Evolutionary conservation across 2,113 vertebrate genomes (phyloP).

Genomic region (Bambusicola thoracicus): DNA sequence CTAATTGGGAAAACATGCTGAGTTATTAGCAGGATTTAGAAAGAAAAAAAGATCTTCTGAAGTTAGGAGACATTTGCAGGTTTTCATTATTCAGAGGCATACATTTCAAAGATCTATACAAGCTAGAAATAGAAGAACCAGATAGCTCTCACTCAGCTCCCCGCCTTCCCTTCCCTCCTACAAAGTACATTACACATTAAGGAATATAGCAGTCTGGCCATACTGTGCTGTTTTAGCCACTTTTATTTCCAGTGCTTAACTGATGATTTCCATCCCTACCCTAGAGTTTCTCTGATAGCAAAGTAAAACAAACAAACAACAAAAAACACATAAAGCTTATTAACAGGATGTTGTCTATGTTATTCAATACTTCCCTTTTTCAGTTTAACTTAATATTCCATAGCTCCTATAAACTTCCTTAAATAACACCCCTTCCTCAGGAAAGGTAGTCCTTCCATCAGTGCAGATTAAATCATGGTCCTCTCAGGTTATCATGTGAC

Average conservation of each 20-base stretch:
- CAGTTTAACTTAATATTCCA: background rate
- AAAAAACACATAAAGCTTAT: background rate
- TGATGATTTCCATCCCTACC: background rate
- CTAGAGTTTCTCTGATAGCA: background rate
- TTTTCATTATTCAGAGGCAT: constrained; percentile 3
- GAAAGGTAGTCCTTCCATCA: background rate
- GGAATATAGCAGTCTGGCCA: background rate
- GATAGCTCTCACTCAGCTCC: background rate
- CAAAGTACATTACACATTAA: background rate
- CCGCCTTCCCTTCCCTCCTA: background rate
- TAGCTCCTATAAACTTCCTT: background rate
- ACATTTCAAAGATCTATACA: background rate
- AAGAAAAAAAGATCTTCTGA: background rate
- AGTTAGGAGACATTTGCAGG: background rate
- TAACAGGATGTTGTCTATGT: background rate
- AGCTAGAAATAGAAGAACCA: background rate
- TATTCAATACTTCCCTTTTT: background rate
- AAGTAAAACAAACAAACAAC: background rate
- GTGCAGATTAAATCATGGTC: background rate
- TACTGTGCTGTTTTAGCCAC: background rate
- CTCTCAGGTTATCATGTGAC: background rate
- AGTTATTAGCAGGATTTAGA: background rate
- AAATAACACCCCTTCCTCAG: background rate
- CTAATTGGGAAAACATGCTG: background rate
- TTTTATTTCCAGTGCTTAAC: background rate